A percentile compares a stretch with the other conserved stretches of the same genome.
These are phyloP conservation scores for Drosophila oshimai DNA, from an alignment of 1,140 invertebrate genomes.

Conservation along the genomic window DNA sequence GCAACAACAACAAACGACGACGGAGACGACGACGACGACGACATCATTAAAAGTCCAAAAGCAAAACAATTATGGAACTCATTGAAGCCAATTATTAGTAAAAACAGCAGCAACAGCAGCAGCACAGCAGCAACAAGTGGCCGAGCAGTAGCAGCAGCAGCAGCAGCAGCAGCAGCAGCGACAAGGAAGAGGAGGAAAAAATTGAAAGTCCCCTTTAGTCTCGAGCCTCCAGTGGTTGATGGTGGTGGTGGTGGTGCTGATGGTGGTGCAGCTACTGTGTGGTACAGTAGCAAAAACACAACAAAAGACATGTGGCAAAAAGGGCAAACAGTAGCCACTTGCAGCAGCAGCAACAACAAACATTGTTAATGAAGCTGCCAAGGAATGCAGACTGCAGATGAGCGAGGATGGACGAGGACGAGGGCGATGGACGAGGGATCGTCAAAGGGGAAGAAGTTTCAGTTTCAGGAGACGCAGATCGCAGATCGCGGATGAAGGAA, in stretches of 20 bases:
- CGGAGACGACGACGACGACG: conserved; percentile 38
- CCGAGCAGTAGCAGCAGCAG: conserved; percentile 22
- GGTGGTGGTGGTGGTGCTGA: background rate
- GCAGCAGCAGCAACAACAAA: conserved; percentile 48
- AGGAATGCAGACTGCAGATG: conserved; percentile 63
- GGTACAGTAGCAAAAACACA: conserved; percentile 74
- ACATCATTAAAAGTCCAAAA: conserved; percentile 80
- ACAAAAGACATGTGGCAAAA: conserved; percentile 65
- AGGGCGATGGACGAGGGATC: no score
- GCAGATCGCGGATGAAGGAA: background rate
- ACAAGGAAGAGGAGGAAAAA: conserved; percentile 31
- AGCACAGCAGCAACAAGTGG: conserved; percentile 27
- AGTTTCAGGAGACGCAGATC: no score
- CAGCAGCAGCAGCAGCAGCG: conserved; percentile 4
- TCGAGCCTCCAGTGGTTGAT: conserved; percentile 6
- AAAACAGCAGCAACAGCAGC: conserved; percentile 47
- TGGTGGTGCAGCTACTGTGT: conserved; percentile 54
- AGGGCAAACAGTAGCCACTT: conserved; percentile 51
- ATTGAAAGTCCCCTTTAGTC: conserved; percentile 55
- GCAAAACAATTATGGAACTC: conserved; percentile 81
- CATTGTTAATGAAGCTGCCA: conserved; percentile 79
- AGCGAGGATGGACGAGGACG: background rate
- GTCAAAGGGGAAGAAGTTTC: no score
- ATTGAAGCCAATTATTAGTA: conserved; percentile 81
- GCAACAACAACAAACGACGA: background rate